Evolutionary conservation across 2,888 invertebrate genomes (phyloP), one percentile per base, ranked within the genome.

Genomic region (Monoplex corrugatus): DNA sequence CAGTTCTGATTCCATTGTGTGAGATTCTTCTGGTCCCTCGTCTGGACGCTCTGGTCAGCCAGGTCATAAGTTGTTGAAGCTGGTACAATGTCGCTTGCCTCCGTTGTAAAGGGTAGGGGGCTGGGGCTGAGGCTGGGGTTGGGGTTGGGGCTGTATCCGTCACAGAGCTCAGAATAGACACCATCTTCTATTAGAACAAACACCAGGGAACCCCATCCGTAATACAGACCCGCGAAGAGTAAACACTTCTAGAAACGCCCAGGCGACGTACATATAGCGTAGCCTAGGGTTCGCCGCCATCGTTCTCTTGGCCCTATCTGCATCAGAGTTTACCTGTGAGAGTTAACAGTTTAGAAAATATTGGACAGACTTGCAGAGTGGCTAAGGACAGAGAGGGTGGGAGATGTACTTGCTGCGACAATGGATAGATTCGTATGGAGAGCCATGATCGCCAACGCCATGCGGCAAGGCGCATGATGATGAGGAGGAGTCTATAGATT

Each of bases 231-330:
- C 23, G 92, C 93, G 86, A 94, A 93, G 19, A 93, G 87, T 32
- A 94, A 83, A 75, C 92, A 93, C 87, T 94, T 94, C 94, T 13
- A 93, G n/a, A 87, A 93, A 92, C 3, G 92, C 93, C 93, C 93
- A 94, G 1, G 89, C 90, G 1, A 91, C 91, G 45, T 91, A 91
- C n/a, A 91, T 83, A 40, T 87, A 28, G 50, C 91, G 89, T 32
- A 88, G 88, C 38, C 38, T 78, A 23, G 88, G 90, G 45, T 90
- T 87, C 38, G 68, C 89, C 23, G 91, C 80, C 82, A 32, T 86
- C 28, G 35, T 72, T 32, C n/a, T 68, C 32, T 32, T 68, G n/a
- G n/a, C n/a, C n/a, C n/a, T n/a, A n/a, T n/a, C n/a, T n/a, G n/a
- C n/a, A n/a, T n/a, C n/a, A n/a, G n/a, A n/a, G n/a, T n/a, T n/a